Evolutionary conservation across 92 coral and sea anemone genomes (phyloP).

Genomic region (Bergia sp.): DNA sequence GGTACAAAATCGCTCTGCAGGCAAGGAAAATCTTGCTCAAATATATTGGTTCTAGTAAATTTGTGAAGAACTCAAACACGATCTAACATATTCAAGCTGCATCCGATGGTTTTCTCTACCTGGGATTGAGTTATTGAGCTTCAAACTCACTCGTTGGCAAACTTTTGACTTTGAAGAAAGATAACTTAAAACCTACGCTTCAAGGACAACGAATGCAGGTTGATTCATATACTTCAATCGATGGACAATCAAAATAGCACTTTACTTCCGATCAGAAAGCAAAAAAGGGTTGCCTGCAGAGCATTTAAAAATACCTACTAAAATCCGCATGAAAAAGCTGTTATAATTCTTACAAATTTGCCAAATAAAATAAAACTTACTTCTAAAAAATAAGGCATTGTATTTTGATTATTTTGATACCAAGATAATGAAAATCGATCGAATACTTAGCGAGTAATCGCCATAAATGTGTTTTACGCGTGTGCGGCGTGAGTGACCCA

Average conservation of each 20-base stretch:
- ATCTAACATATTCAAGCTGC: neutral
- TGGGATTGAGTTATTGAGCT: slow-evolving; percentile 8
- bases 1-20: no score
- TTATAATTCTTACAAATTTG: no score
- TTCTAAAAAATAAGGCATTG: no score
- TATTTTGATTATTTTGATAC: no score
- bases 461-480: no score
- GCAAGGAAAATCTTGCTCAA: no score
- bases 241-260: neutral
- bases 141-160: neutral
- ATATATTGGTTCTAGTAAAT: no score
- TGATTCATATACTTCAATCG: neutral
- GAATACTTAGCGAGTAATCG: no score
- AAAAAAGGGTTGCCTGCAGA: slow-evolving; percentile 3
- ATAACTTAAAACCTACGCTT: neutral
- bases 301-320: neutral
- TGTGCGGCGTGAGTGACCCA: no score
- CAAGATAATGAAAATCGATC: no score
- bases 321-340: slow-evolving; percentile 7
- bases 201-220: neutral
- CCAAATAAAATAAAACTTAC: no score
- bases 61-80: slow-evolving; percentile 1
- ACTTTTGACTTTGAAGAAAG: neutral
- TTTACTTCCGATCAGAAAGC: neutral
- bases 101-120: slow-evolving; percentile 9